Conservation (phyloP, 2,113 vertebrate species). For the Carassius auratus region DNA sequence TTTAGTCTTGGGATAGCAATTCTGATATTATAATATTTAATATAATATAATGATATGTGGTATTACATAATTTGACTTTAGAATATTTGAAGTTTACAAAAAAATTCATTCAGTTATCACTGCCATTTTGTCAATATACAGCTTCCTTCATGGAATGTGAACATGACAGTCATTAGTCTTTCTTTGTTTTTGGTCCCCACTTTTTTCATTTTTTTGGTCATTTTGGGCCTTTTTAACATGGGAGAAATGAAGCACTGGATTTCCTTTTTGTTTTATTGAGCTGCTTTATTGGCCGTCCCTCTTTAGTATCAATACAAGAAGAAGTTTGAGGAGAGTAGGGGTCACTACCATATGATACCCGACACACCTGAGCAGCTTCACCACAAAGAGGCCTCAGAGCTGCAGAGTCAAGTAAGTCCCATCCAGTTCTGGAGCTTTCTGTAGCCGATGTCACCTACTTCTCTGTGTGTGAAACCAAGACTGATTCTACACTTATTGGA, state of each 20-base stretch:
- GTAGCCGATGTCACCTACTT: not conserved
- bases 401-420: constrained; percentile 97
- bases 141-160: not conserved
- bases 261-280: constrained; percentile 67
- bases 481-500: not conserved
- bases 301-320: constrained; percentile 98
- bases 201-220: constrained; percentile 7
- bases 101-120: not conserved
- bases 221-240: constrained; percentile 19
- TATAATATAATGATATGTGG: too few relatives aligned
- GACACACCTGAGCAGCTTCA: constrained; percentile 97
- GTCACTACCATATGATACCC: constrained; percentile 95
- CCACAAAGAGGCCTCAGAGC: constrained; percentile 94
- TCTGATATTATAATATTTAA: not conserved
- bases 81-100: not conserved
- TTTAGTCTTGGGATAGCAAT: too few relatives aligned
- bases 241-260: constrained; percentile 50
- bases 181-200: constrained; percentile 43
- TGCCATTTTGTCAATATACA: not conserved
- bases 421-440: not conserved
- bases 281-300: constrained; percentile 79
- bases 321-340: constrained; percentile 97
- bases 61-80: not conserved
- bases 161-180: not conserved
- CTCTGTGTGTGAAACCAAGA: not conserved